Conservation (phyloP, 2,888 invertebrate species). For the Notodonta ziczac region DNA sequence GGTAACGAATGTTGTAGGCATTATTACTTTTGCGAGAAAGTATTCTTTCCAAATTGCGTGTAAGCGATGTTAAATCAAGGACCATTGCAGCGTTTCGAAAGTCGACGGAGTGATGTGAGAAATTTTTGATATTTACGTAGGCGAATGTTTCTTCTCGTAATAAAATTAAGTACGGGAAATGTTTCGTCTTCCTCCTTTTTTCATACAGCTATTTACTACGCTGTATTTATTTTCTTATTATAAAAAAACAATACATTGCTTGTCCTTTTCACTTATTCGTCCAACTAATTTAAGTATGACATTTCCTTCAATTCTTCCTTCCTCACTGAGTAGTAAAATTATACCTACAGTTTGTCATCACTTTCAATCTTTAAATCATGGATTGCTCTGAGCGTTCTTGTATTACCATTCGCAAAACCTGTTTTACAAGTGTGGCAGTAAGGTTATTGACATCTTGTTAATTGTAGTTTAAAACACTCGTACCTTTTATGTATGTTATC, state of each 20-base stretch:
- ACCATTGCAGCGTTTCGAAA: background rate
- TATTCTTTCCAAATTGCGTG: background rate
- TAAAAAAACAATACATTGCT: too few relatives aligned
- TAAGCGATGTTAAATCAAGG: background rate
- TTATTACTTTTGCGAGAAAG: background rate
- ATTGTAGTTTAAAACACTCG: background rate
- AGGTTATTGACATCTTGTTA: background rate
- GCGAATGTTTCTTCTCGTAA: too few relatives aligned
- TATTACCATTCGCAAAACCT: background rate
- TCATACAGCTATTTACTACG: too few relatives aligned
- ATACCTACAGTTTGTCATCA: background rate
- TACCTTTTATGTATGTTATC: too few relatives aligned
- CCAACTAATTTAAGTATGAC: too few relatives aligned
- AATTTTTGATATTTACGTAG: too few relatives aligned
- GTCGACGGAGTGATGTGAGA: background rate
- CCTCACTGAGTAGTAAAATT: background rate
- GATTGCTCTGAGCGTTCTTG: background rate
- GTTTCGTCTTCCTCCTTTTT: too few relatives aligned
- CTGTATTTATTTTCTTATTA: too few relatives aligned
- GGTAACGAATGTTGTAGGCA: too few relatives aligned
- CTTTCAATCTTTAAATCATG: background rate
- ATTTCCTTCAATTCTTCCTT: background rate
- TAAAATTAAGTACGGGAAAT: too few relatives aligned
- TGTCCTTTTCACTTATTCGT: too few relatives aligned
- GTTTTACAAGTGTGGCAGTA: background rate